Evolutionary conservation across 2,888 invertebrate genomes (phyloP).

Genomic region (Ernsta delagoae): DNA sequence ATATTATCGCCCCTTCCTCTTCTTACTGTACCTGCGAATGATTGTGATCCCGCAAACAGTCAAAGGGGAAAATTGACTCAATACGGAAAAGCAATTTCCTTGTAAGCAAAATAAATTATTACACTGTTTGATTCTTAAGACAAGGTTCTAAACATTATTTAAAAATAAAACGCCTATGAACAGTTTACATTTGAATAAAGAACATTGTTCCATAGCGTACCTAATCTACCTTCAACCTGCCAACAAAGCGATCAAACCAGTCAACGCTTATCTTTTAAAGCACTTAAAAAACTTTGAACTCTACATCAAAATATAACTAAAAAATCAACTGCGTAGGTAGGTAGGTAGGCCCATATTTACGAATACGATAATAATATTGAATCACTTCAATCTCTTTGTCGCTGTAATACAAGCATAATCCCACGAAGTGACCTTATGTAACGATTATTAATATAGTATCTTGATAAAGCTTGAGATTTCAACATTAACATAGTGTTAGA

Average conservation of each 20-base stretch:
- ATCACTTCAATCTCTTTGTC: slow-evolving; percentile 1
- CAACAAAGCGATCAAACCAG: slow-evolving; percentile 23
- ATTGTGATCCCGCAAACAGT: slow-evolving; percentile 22
- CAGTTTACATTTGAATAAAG: slow-evolving; percentile 1
- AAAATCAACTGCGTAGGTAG: slow-evolving; percentile 2
- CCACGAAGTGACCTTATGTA: slow-evolving; percentile 22
- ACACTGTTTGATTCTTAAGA: not conserved
- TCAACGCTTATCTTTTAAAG: slow-evolving; percentile 27
- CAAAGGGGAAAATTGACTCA: slow-evolving; percentile 24
- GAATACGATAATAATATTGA: slow-evolving; percentile 12
- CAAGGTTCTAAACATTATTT: not conserved
- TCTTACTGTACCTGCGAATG: slow-evolving; percentile 27
- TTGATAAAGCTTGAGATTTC: slow-evolving; percentile 4
- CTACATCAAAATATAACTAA: slow-evolving; percentile 18
- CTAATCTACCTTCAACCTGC: slow-evolving; percentile 5
- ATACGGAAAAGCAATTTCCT: slow-evolving; percentile 28
- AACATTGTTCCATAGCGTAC: not conserved
- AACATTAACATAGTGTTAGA: not conserved
- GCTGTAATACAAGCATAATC: not conserved
- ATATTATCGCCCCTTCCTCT: slow-evolving; percentile 17
- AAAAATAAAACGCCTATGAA: not conserved
- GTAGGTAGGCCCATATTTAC: not conserved
- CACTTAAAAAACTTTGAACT: slow-evolving; percentile 34
- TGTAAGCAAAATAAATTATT: not conserved
- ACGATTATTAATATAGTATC: not conserved